Evolutionary conservation across 2,113 vertebrate species (phyloP), one percentile per base, ranked within the genome.

Genomic region (Burhinus oedicnemus): DNA sequence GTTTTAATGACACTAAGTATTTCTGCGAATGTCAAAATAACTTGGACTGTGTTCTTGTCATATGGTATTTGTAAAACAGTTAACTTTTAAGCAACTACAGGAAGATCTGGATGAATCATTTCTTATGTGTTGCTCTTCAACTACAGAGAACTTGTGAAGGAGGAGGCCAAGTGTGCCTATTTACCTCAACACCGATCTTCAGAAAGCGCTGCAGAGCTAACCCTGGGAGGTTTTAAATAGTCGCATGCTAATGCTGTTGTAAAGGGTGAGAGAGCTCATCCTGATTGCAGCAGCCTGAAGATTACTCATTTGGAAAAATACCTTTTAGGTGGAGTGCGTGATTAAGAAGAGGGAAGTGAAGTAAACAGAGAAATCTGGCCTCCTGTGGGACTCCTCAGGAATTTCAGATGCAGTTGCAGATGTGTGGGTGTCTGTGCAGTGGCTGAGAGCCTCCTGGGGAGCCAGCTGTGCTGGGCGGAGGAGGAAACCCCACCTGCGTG

Each of bases 391-490:
- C n/a, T 58, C 25, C 38, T 77, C 17, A 3, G 70, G 70, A 42
- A 36, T 45, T n/a, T 2, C 0, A 5, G 66, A 4, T 54, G 40
- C 32, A 27, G 38, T 11, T 54, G 52, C n/a, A 34, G 75, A 8
- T 29, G 20, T 12, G 38, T 20, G 54, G 54, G 49, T 52, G 69
- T 15, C 51, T 11, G 34, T 21, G 49, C 49, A 22, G 49, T 49
- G 49, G 49, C 49, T 23, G 49, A 49, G 49, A 30, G 25, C 7
- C 65, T 36, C 79, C 4, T 1, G 36, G 65, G 57, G 16, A 68
- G 15, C 15, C 68, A 15, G 81, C 27, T 18, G 62, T 44, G 69
- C 62, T 19, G 60, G 44, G 55, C 1, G 2, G 15, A 47, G 82
- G 57, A 32, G n/a, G 61, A 38, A 21, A 3, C 57, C 2, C 7